Evolutionary conservation across 2,797 vertebrate genomes (phyloP).

Genomic region (Cirrhinus molitorella): DNA sequence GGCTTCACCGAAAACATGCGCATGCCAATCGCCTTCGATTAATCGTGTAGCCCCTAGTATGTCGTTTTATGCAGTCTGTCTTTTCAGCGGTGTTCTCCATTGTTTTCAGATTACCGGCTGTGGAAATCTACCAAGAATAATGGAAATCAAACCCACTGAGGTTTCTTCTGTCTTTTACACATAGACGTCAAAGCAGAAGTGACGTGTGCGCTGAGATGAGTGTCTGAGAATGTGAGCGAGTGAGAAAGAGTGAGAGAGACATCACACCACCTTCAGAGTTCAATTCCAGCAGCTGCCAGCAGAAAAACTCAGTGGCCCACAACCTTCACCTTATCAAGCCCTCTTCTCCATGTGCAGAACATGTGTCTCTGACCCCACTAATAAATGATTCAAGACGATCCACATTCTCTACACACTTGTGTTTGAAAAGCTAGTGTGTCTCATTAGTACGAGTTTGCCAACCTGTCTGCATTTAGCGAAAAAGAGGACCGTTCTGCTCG

Average conservation of each 20-base stretch:
- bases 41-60: no score
- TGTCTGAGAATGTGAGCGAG: conserved; percentile 86
- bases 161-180: conserved; percentile 88
- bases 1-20: no score
- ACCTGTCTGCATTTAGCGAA: not conserved
- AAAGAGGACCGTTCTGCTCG: not conserved
- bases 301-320: conserved; percentile 66
- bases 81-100: not conserved
- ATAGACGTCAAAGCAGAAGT: conserved; percentile 83
- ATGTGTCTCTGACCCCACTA: not conserved
- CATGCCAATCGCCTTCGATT: no score
- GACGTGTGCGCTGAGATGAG: conserved; percentile 90
- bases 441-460: not conserved
- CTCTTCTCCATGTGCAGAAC: not conserved
- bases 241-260: conserved; percentile 89
- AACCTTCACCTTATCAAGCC: conserved; percentile 25
- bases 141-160: conserved; percentile 85
- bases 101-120: conserved; percentile 81
- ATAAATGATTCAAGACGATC: not conserved
- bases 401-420: not conserved
- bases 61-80: no score
- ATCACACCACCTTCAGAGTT: conserved; percentile 90
- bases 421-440: conserved; percentile 3
- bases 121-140: conserved; percentile 68
- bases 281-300: conserved; percentile 79